These are phyloP conservation scores for Nomada fabriciana DNA, from an alignment of 2,888 invertebrate species.

Conservation along the genomic window DNA sequence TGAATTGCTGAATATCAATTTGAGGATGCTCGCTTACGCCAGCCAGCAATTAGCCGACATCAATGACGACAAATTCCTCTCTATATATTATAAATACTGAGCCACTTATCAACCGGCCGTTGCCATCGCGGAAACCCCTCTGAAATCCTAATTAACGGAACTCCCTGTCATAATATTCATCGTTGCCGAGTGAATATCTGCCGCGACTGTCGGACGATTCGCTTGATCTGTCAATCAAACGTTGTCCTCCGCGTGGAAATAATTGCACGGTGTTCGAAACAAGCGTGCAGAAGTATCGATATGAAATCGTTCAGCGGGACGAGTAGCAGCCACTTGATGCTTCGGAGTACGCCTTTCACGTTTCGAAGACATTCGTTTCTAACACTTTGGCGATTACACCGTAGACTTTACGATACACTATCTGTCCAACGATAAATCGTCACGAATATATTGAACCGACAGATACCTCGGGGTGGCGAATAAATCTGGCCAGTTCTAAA, in stretches of 20 bases:
- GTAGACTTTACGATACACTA: background rate
- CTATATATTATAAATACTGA: conserved; percentile 10
- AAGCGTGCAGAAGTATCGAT: background rate
- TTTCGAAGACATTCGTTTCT: background rate
- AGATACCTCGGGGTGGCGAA: conserved; percentile 13
- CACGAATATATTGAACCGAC: conserved; percentile 16
- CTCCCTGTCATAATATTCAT: background rate
- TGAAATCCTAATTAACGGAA: conserved; percentile 17
- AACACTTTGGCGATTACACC: background rate
- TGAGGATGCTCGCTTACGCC: background rate
- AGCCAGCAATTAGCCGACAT: conserved; percentile 20
- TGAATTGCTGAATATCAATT: conserved; percentile 45
- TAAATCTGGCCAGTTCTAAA: conserved; percentile 33
- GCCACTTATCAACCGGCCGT: background rate
- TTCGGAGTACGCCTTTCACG: background rate
- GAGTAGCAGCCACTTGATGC: too few species aligned
- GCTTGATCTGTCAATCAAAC: background rate
- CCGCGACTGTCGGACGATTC: background rate
- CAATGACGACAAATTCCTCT: conserved; percentile 25
- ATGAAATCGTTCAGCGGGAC: too few species aligned
- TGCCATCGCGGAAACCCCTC: background rate
- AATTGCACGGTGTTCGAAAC: background rate
- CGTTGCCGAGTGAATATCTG: background rate
- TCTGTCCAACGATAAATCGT: conserved; percentile 18
- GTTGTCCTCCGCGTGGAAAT: background rate